Evolutionary conservation across 1,140 invertebrate species (phyloP), one percentile per base, ranked within the genome.

Genomic region (Nebria ingens): DNA sequence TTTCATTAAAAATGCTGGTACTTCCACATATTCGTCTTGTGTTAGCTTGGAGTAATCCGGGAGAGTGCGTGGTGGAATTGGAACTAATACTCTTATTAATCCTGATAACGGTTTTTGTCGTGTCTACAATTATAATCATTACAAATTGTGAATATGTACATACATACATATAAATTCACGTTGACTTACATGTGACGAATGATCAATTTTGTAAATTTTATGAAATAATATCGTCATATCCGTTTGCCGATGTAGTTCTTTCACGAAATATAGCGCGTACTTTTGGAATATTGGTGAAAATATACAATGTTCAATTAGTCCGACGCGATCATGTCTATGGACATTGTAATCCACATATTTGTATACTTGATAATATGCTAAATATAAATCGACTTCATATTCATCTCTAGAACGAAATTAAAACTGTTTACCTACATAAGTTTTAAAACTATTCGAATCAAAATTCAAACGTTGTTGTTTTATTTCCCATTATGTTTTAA

Each of bases 271-370:
- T 57, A 76, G 77, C 0, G 73, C 69, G 56, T 79, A 72, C 21
- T 72, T 71, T 23, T 74, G 71, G 59, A 84, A 80, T 13, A 79
- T 74, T 12, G 83, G 81, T 51, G 76, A 74, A 2, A 81, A 53
- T 19, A 74, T 68, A 59, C 79, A 74, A 58, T 80, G 76, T n/a
- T 70, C 64, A 21, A 64, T 55, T 13, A 19, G 11, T 20, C 54
- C 54, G 19, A 50, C n/a, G 2, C 11, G 6, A 51, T 23, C 54
- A 42, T 6, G 23, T 40, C 58, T 56, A 57, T 78, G 72, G 21
- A 63, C 69, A 58, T 70, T 67, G 59, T 67, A 69, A 59, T 76
- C 72, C 25, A 76, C 71, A 56, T 76, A 75, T 61, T 77, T 69
- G 52, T 79, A 76, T 25, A 80, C 67, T 53, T 78, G 72, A 63